Conservation (phyloP, 1,140 invertebrate species). For the Rhopalosiphum padi region DNA sequence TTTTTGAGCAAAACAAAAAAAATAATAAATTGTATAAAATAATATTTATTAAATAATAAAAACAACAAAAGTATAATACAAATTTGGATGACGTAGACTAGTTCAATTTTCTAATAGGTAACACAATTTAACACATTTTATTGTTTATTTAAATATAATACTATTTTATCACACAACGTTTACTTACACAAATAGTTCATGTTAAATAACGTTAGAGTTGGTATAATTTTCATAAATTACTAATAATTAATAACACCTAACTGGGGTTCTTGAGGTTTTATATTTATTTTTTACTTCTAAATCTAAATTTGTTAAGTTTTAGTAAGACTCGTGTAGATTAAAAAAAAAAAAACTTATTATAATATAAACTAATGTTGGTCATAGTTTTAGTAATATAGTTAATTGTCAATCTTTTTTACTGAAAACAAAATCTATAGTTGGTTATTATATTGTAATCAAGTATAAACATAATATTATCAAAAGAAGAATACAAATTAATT, state of each 20-base stretch:
- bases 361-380: background rate
- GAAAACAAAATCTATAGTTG: background rate
- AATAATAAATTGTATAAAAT: background rate
- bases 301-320: background rate
- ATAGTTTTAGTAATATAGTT: background rate
- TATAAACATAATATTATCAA: background rate
- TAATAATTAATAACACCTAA: background rate
- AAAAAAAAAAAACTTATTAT: background rate
- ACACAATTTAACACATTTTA: background rate
- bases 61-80: background rate
- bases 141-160: background rate
- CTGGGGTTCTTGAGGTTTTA: background rate
- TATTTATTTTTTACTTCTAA: background rate
- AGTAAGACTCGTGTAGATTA: background rate
- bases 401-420: background rate
- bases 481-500: background rate
- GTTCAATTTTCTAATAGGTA: background rate
- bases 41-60: background rate
- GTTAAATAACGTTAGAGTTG: background rate
- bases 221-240: background rate
- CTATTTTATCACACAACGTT: background rate
- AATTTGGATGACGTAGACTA: background rate
- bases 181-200: background rate
- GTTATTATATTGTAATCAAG: background rate
- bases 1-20: constrained; percentile 25